Conservation (phyloP, 2,113 vertebrate genomes). For the Lycaon pictus region DNA sequence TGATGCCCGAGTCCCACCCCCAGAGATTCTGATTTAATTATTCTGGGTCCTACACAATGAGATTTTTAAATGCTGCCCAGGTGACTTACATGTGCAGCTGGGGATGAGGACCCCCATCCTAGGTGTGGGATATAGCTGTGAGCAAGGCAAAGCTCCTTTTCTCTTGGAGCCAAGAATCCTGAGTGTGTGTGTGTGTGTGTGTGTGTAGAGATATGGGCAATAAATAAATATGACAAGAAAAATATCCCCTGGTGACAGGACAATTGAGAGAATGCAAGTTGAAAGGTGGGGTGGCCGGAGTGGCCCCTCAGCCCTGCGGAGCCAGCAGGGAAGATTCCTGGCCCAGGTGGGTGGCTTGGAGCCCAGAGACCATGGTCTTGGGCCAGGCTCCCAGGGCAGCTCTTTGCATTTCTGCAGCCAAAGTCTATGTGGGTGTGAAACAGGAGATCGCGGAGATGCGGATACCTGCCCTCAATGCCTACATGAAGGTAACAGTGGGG, state of each 20-base stretch:
- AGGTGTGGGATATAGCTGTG: background rate
- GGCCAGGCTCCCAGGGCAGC: background rate
- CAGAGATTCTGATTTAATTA: background rate
- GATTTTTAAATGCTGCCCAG: background rate
- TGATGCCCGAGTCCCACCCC: background rate
- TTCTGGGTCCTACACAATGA: background rate
- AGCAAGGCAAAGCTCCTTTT: background rate
- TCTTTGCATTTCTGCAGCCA: constrained; percentile 87
- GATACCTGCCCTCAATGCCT: constrained; percentile 94
- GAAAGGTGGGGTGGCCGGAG: accelerated
- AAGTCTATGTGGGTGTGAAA: constrained; percentile 95
- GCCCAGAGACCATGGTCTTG: accelerated
- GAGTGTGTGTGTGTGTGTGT: too few relatives aligned
- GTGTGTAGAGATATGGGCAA: background rate
- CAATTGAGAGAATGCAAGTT: background rate
- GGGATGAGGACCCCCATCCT: background rate
- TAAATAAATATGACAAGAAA: background rate
- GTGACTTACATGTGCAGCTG: background rate
- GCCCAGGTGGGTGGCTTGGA: accelerated
- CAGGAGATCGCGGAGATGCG: constrained; percentile 95
- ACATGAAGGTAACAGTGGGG: constrained; percentile 94
- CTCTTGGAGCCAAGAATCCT: background rate
- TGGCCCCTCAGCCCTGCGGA: accelerated
- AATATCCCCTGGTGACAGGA: background rate
- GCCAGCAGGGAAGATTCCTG: accelerated